phyloP scores from a whole-genome alignment of 2,888 invertebrate genomes.

The Nomada fucata region DNA sequence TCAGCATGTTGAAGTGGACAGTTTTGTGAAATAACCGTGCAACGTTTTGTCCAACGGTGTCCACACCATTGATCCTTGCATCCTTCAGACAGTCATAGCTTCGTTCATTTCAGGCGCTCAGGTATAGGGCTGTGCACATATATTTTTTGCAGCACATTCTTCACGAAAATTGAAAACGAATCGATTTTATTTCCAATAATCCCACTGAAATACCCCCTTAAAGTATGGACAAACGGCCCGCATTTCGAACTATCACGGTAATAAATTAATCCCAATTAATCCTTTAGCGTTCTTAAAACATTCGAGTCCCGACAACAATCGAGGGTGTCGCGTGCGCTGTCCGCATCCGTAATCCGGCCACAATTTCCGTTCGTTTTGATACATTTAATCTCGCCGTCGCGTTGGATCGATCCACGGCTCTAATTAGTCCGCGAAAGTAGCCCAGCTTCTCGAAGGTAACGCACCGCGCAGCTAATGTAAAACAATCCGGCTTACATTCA shows the following conservation, averaged over 20 bases:
- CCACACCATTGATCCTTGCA: no score
- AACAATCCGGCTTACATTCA: conserved; percentile 38
- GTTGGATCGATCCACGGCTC: conserved; percentile 32
- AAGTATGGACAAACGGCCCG: no score
- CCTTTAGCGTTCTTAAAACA: neutral
- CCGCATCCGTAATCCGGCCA: conserved; percentile 10
- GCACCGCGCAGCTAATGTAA: conserved; percentile 33
- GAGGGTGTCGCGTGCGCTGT: conserved; percentile 10
- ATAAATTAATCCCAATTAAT: conserved; percentile 1
- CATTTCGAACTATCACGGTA: neutral
- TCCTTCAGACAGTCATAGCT: no score
- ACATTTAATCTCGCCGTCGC: conserved; percentile 25
- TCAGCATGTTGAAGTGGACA: no score
- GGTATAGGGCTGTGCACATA: no score
- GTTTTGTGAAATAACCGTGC: no score
- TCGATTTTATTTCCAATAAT: no score
- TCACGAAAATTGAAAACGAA: no score
- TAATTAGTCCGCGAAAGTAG: conserved; percentile 49
- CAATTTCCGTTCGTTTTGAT: conserved; percentile 28
- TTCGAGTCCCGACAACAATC: neutral
- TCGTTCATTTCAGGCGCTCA: no score
- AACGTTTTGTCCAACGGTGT: no score
- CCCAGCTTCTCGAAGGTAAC: conserved; percentile 14
- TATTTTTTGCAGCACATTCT: no score
- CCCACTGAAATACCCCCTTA: no score